Conservation (phyloP, 2,113 vertebrate species). For the Prietella phreatophila region DNA sequence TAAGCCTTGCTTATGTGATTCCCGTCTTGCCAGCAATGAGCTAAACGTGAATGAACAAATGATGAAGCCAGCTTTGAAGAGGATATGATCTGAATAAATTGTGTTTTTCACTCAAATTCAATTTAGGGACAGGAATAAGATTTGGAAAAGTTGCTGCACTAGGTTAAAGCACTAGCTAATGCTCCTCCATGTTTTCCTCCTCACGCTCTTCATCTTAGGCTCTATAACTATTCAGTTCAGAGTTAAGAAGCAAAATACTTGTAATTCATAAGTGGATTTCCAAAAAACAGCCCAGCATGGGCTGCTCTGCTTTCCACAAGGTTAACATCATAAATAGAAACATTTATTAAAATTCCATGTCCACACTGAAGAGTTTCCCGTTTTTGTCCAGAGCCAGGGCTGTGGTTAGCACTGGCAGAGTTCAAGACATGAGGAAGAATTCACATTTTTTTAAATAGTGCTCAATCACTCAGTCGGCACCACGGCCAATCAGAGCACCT, state of each 20-base stretch:
- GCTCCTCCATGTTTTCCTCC: background rate
- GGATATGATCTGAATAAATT: constrained; percentile 50
- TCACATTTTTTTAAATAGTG: constrained; percentile 43
- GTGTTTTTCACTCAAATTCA: constrained; percentile 50
- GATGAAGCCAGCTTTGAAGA: constrained; percentile 29
- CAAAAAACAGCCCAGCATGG: constrained; percentile 31
- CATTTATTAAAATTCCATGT: constrained; percentile 59
- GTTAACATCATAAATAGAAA: constrained; percentile 62
- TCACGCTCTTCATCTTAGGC: background rate
- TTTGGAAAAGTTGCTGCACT: constrained; percentile 36
- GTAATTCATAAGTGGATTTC: constrained; percentile 56
- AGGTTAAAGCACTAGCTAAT: background rate
- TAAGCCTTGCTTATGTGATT: constrained; percentile 8
- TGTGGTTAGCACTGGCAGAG: constrained; percentile 24
- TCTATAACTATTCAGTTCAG: background rate
- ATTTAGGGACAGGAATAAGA: constrained; percentile 47
- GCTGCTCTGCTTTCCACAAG: constrained; percentile 56
- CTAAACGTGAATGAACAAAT: constrained; percentile 1
- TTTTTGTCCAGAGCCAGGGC: background rate
- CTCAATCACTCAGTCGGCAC: constrained; percentile 55
- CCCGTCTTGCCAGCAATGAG: background rate
- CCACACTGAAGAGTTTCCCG: constrained; percentile 37
- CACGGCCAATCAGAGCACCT: constrained; percentile 11
- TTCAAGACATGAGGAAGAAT: constrained; percentile 40
- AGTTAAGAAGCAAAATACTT: constrained; percentile 63